Percentiles rank a stretch among this genome's conserved stretches.
Conservation (phyloP, 2,888 invertebrate genomes). For the Abrostola triplasia region DNA sequence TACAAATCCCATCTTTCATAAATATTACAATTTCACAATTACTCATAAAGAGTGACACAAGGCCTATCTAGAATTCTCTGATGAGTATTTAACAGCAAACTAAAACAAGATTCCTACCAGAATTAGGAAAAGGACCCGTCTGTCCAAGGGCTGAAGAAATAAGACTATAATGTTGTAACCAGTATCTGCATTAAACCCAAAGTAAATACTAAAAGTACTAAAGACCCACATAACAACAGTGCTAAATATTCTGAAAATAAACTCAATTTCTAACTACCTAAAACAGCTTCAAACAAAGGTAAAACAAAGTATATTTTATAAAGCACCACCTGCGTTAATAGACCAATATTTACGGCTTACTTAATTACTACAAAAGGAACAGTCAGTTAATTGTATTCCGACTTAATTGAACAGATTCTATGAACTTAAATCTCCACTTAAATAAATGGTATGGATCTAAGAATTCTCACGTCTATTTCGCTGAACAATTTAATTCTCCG, state of each 20-base stretch:
- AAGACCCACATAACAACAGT: background rate
- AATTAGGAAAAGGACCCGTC: no score
- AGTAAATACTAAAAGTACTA: background rate
- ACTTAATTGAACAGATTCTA: constrained; percentile 40
- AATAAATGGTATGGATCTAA: constrained; percentile 27
- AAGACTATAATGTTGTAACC: no score
- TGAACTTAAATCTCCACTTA: constrained; percentile 36
- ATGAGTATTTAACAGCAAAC: no score
- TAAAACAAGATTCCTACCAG: no score
- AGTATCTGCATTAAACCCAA: background rate
- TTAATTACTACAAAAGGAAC: constrained; percentile 36
- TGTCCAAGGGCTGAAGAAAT: no score
- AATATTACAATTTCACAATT: no score
- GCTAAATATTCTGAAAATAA: background rate
- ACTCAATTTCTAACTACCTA: constrained; percentile 8
- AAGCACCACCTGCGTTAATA: constrained; percentile 13
- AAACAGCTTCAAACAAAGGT: constrained; percentile 9
- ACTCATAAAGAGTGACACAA: no score
- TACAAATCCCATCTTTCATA: no score
- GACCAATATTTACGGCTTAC: constrained; percentile 42
- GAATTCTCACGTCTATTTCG: constrained; percentile 3
- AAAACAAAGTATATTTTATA: constrained; percentile 11
- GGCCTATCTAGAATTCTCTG: no score
- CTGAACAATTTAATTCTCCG: no score
- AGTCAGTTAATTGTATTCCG: constrained; percentile 46